phyloP scores from a whole-genome alignment of 1,140 invertebrate genomes.

The Hydropsyche tenuis region DNA sequence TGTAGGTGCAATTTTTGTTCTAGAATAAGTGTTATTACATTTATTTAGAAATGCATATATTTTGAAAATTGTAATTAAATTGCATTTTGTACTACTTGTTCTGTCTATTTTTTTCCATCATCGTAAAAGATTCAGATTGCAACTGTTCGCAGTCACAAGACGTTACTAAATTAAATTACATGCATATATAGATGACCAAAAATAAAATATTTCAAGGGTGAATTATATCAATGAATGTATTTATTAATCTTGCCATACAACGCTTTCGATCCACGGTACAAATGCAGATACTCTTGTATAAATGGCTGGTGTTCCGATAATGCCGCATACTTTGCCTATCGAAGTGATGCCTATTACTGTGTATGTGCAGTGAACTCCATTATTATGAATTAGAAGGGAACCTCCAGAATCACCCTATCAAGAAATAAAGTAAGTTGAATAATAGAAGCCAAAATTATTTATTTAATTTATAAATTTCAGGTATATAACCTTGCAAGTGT shows the following conservation, averaged over 20 bases:
- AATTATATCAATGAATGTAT: not conserved
- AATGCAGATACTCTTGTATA: constrained; percentile 67
- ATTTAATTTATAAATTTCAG: too few species aligned
- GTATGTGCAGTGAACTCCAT: constrained; percentile 56
- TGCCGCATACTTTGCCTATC: constrained; percentile 65
- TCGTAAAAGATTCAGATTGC: too few species aligned
- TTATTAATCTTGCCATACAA: constrained; percentile 55
- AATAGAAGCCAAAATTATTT: not conserved
- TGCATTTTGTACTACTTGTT: too few species aligned
- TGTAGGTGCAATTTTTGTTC: too few species aligned
- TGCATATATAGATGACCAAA: too few species aligned
- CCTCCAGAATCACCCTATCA: constrained; percentile 68
- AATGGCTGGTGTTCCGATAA: constrained; percentile 62
- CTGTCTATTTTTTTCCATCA: too few species aligned
- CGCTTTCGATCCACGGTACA: constrained; percentile 67
- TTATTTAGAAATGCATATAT: too few species aligned
- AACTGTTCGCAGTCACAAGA: too few species aligned
- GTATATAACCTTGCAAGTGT: constrained; percentile 30
- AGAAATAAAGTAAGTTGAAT: constrained; percentile 41
- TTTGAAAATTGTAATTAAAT: too few species aligned
- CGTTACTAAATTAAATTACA: too few species aligned
- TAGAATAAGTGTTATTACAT: too few species aligned
- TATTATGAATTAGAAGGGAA: constrained; percentile 57
- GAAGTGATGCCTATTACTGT: constrained; percentile 61
- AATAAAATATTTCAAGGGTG: too few species aligned